Evolutionary conservation across 23 tunicate genomes (phyloP), one percentile per base, ranked within the genome.

Genomic region (Halocynthia roretzi): DNA sequence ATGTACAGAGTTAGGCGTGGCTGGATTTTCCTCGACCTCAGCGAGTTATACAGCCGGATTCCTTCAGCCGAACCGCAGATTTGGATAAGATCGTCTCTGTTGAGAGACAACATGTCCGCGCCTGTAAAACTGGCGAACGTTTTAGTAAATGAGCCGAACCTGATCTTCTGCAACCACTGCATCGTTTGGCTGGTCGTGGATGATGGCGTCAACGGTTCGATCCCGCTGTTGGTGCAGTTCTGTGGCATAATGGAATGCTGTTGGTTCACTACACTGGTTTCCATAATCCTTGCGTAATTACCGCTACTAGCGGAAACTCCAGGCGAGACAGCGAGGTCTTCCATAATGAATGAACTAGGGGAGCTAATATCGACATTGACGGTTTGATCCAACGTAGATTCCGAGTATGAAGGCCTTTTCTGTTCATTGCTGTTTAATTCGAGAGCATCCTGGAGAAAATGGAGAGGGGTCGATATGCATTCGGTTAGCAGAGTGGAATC

Each of bases 61-160:
- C 96, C 93, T 8, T 96, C 99, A 7, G 96, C 86, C 22, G 76
- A 80, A 18, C 87, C 88, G 67, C 99, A 91, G 44, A 96, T 89
- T 72, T 89, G 99, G 50, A 82, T 82, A 17, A 85, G 61, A 53
- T 96, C 99, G 22, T 86, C 93, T 49, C 99, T 60, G 50, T 93
- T 91, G 61, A 96, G 71, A 17, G 87, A 51, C 5, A 89, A 66
- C 53, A 96, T 67, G 79, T 96, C 99, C 17, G 81, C 62, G 4
- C 92, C 99, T 10, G 88, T 56, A 56, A 80, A 93, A 70, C 74
- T 83, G 67, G 51, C 78, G 18, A 93, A 89, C 0, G 88, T 83
- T 54, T 87, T 88, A 10, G 70, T 40, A 61, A 82, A 87, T 53
- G 53, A 64, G 54, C 71, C 70, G 73, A 96, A 96, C 7, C 96